A percentile compares a stretch with the other conserved stretches of the same genome.
Evolutionary conservation across 2,888 invertebrate species (phyloP).

Genomic region (Abscondita cerata): DNA sequence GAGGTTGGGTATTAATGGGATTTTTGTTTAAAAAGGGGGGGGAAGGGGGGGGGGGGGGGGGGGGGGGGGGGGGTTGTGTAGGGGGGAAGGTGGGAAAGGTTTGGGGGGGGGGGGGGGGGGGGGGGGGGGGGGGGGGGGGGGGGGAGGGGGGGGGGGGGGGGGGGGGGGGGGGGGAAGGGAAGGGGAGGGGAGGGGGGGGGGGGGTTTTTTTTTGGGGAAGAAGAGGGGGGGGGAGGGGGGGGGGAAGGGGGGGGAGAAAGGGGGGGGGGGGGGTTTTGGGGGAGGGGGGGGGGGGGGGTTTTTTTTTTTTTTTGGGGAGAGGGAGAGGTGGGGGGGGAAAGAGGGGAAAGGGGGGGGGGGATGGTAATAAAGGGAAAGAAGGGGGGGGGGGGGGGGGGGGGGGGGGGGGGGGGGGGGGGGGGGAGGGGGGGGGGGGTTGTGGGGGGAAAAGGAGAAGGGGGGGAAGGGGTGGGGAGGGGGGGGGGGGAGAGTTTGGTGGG

Average conservation of each 20-base stretch:
- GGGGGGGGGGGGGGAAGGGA: not conserved
- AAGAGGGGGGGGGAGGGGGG: not conserved
- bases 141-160: not conserved
- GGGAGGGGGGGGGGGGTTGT: too few relatives aligned
- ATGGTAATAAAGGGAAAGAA: too few relatives aligned
- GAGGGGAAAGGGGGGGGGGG: not conserved
- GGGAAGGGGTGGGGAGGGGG: not conserved
- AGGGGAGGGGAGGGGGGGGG: not conserved
- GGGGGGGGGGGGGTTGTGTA: too few relatives aligned
- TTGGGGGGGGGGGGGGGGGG: not conserved
- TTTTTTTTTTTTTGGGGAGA: too few relatives aligned
- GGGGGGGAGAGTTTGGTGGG: too few relatives aligned
- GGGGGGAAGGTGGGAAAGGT: not conserved
- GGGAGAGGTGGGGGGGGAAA: not conserved
- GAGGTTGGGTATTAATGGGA: too few relatives aligned
- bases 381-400: not conserved
- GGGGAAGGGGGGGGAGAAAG: not conserved
- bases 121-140: not conserved
- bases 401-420: conserved; percentile 5
- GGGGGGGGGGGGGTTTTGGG: too few relatives aligned
- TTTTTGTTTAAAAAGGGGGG: too few relatives aligned
- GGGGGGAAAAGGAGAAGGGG: too few relatives aligned
- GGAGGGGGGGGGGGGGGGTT: too few relatives aligned
- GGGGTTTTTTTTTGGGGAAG: too few relatives aligned
- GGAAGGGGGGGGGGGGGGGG: not conserved